phyloP scores from a whole-genome alignment of 2,888 invertebrate genomes.

The Dasysyrphus albostriatus region DNA sequence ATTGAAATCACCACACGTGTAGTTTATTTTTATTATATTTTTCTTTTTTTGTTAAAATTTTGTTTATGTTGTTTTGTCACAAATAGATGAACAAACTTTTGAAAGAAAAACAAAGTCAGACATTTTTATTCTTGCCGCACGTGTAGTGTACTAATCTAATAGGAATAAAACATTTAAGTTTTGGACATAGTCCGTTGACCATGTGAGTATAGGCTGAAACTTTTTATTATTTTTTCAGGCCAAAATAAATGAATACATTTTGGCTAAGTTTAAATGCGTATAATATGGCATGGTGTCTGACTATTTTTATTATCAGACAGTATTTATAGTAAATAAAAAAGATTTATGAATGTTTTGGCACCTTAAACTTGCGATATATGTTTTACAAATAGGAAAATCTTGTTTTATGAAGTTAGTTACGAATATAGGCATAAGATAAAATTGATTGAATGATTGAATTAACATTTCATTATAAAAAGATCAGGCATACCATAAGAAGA shows the following conservation, averaged over 20 bases:
- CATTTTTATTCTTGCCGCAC: conserved; percentile 15
- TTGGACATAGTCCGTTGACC: neutral
- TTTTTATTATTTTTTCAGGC: too few relatives aligned
- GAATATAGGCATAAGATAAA: too few relatives aligned
- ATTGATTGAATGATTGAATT: too few relatives aligned
- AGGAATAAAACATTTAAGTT: neutral
- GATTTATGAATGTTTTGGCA: too few relatives aligned
- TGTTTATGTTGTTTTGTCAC: conserved; percentile 31
- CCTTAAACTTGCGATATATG: too few relatives aligned
- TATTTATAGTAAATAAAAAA: too few relatives aligned
- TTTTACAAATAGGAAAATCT: too few relatives aligned
- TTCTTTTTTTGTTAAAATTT: neutral
- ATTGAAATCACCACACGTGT: conserved; percentile 20
- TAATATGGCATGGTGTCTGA: neutral
- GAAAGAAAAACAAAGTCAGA: neutral
- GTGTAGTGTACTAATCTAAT: conserved; percentile 1
- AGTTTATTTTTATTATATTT: conserved; percentile 2
- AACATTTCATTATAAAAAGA: too few relatives aligned
- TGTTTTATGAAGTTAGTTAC: too few relatives aligned
- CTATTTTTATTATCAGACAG: neutral
- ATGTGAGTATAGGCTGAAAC: too few relatives aligned
- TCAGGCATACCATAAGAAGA: too few relatives aligned
- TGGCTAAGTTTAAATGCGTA: neutral
- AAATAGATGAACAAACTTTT: conserved; percentile 15
- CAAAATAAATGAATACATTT: too few relatives aligned